A percentile compares a stretch with the other conserved stretches of the same genome.
Conservation (phyloP, 2,113 vertebrate species). For the Cranoglanis bouderius region DNA sequence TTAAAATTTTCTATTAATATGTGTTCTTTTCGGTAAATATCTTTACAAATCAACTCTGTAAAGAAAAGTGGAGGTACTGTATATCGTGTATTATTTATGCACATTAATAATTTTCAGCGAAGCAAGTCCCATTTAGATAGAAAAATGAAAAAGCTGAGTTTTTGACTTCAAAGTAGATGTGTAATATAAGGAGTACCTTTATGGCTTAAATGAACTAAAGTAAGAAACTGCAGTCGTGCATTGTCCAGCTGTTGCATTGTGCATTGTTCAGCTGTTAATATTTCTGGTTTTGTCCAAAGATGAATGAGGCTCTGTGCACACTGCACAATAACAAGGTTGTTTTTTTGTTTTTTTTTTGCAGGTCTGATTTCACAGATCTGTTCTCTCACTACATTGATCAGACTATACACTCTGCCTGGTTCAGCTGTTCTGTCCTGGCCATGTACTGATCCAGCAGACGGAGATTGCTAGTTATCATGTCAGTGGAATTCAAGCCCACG, state of each 20-base stretch:
- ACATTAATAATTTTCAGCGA: neutral
- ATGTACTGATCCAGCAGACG: neutral
- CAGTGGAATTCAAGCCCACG: conserved; percentile 27
- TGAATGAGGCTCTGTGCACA: conserved; percentile 15
- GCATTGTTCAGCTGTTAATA: conserved; percentile 24
- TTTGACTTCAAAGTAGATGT: neutral
- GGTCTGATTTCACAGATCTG: neutral
- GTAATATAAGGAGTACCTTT: neutral
- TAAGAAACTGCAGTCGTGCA: neutral
- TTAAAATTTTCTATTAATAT: neutral
- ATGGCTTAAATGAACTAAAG: neutral
- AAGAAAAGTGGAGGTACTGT: neutral
- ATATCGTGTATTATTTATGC: neutral
- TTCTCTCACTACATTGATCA: neutral
- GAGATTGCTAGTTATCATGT: neutral
- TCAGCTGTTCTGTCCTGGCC: neutral
- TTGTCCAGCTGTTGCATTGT: neutral
- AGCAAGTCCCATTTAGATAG: neutral
- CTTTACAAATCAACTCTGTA: neutral
- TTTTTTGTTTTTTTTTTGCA: neutral
- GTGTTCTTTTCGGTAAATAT: neutral
- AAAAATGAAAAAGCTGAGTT: neutral
- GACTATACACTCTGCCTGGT: neutral
- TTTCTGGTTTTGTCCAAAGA: neutral
- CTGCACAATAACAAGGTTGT: neutral